phyloP scores from a whole-genome alignment of 2,888 invertebrate species.

The Nomada fabriciana region DNA sequence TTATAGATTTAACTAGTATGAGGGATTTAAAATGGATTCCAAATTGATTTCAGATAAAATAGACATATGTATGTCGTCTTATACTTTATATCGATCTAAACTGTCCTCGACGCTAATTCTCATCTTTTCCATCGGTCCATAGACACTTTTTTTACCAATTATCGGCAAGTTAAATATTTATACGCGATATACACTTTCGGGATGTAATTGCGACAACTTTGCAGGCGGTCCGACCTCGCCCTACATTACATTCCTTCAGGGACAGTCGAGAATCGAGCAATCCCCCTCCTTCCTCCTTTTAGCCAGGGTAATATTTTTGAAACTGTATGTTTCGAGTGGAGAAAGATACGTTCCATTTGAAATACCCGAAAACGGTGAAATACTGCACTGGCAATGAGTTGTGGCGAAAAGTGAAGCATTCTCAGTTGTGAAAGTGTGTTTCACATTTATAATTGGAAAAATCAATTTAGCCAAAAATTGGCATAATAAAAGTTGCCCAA shows the following conservation, averaged over 20 bases:
- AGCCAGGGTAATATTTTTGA: conserved; percentile 34
- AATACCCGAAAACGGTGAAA: no score
- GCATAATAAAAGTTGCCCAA: no score
- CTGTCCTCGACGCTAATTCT: no score
- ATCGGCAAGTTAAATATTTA: background rate
- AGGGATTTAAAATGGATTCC: no score
- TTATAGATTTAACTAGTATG: background rate
- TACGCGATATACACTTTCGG: background rate
- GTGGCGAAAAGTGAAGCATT: no score
- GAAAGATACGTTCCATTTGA: background rate
- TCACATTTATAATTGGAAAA: no score
- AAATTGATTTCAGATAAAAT: no score
- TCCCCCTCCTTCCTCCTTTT: conserved; percentile 25
- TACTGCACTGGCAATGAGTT: no score
- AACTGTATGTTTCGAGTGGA: no score
- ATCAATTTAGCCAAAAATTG: no score
- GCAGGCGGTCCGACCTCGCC: conserved; percentile 60
- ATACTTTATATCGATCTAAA: background rate
- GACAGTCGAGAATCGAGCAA: conserved; percentile 34
- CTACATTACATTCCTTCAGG: conserved; percentile 55
- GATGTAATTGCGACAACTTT: conserved; percentile 27
- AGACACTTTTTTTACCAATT: background rate
- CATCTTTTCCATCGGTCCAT: background rate
- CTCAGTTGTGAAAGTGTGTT: no score
- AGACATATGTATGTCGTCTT: no score